Evolutionary conservation across 2,113 vertebrate genomes (phyloP), one percentile per base, ranked within the genome.

Genomic region (Campylorhamphus procurvoides): DNA sequence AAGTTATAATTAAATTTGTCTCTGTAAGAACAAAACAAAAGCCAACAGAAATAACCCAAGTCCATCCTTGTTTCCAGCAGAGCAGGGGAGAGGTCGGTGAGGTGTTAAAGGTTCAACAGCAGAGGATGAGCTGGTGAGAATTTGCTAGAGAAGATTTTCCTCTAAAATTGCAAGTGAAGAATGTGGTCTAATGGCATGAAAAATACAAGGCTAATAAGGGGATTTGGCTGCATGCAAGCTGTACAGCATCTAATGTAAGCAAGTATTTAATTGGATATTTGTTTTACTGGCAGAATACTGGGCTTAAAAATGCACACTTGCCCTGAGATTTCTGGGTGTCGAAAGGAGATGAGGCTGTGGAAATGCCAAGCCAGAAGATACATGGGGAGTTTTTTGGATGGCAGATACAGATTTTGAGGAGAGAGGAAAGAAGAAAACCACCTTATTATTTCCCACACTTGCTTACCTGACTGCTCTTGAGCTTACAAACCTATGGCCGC

Each of bases 181-280:
- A 49, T 52, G 52, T 44, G n/a, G 31, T 39, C 68, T 76, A 73
- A 85, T 5, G 77, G 58, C 33, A 46, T 53, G 69, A 69, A 73
- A 90, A 96, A 66, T 37, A 66, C 50, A 80, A 66, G 42, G 58
- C 58, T 66, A 80, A 58, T 73, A 50, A 39, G 76, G 55, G 66
- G 71, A 77, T 80, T 29, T 88, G 82, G 19, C 75, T 85, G 53
- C 49, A 10, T 37, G 22, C 49, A 79, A 87, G 23, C 46, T 69
- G 72, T 66, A 24, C 23, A 42, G 42, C 50, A 29, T 69, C 82
- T 80, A 49, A 90, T 66, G 58, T 80, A 94, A 93, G 20, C 6
- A 39, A 80, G 42, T 31, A 20, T 69, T 93, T 95, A 86, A 90
- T 67, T 80, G 74, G 79, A 9, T 85, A 17, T 92, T 95, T 95